These are phyloP conservation scores for Agonopterix heracliana DNA, from an alignment of 2,888 invertebrate species.

Conservation along the genomic window DNA sequence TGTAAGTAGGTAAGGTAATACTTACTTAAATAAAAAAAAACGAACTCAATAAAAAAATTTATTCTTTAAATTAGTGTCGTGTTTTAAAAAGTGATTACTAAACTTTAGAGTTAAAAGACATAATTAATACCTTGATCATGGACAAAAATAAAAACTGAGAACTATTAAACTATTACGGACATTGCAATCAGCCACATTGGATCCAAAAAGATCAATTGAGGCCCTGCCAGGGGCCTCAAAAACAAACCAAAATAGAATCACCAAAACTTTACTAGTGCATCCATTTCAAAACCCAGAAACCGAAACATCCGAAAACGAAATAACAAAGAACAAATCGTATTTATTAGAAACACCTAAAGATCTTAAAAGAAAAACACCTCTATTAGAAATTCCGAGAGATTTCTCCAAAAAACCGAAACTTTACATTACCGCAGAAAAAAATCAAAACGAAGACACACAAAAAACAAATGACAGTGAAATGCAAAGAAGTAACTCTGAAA, in stretches of 20 bases:
- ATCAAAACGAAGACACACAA: neutral
- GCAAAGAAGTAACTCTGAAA: conserved; percentile 11
- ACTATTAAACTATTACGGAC: too few relatives aligned
- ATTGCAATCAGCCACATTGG: conserved; percentile 54
- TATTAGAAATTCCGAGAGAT: conserved; percentile 51
- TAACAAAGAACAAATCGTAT: conserved; percentile 34
- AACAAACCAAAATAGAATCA: conserved; percentile 15
- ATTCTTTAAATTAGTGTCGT: too few relatives aligned
- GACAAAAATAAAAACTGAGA: too few relatives aligned
- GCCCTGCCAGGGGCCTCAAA: conserved; percentile 59
- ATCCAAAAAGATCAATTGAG: conserved; percentile 41
- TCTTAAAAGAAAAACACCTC: conserved; percentile 50
- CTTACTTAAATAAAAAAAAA: too few relatives aligned
- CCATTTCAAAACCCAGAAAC: conserved; percentile 34
- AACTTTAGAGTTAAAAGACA: too few relatives aligned
- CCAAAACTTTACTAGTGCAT: conserved; percentile 55
- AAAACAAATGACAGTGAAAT: conserved; percentile 22
- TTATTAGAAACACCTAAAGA: conserved; percentile 57
- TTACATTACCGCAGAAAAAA: conserved; percentile 10
- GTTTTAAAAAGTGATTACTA: too few relatives aligned
- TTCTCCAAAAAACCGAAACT: conserved; percentile 51
- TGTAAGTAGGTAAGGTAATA: too few relatives aligned
- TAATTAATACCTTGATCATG: too few relatives aligned
- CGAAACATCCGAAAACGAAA: conserved; percentile 5
- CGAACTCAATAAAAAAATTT: too few relatives aligned